Conservation (phyloP, 2,888 invertebrate genomes). For the Nomada ferruginata region DNA sequence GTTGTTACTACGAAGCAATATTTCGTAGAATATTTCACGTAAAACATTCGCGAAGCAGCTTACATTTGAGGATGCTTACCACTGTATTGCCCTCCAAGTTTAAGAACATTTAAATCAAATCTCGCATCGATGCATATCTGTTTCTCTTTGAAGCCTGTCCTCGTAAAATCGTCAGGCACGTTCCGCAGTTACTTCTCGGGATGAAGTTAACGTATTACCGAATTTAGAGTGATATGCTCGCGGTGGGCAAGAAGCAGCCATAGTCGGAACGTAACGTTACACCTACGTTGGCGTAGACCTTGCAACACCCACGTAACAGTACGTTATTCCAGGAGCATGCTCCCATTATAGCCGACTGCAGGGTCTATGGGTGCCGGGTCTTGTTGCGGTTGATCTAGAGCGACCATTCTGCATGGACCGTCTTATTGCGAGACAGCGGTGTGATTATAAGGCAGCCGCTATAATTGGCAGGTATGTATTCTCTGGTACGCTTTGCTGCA, state of each 20-base stretch:
- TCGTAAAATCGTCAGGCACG: not conserved
- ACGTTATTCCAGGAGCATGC: slow-evolving; percentile 69
- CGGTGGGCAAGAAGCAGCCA: slow-evolving; percentile 26
- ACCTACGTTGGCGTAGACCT: slow-evolving; percentile 50
- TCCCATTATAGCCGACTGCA: slow-evolving; percentile 67
- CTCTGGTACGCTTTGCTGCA: slow-evolving; percentile 10
- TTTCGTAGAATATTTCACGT: not conserved
- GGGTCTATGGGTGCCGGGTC: slow-evolving; percentile 54
- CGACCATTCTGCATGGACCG: slow-evolving; percentile 54
- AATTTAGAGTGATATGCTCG: slow-evolving; percentile 71
- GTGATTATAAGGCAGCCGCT: slow-evolving; percentile 65
- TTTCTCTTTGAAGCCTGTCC: not conserved
- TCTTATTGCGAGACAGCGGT: slow-evolving; percentile 55
- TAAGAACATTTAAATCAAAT: not conserved
- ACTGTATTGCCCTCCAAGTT: too few relatives aligned
- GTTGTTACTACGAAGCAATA: slow-evolving; percentile 67
- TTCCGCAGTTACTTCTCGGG: slow-evolving; percentile 14
- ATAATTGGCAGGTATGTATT: slow-evolving; percentile 59
- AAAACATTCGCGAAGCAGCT: not conserved
- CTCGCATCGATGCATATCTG: not conserved
- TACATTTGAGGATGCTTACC: too few relatives aligned
- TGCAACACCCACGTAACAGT: slow-evolving; percentile 67
- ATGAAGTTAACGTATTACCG: slow-evolving; percentile 19
- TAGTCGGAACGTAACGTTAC: slow-evolving; percentile 45
- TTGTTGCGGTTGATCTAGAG: slow-evolving; percentile 72